These are phyloP conservation scores for Rambutsinella grinnellia DNA, from an alignment of 2,888 invertebrate genomes.

Conservation along the genomic window DNA sequence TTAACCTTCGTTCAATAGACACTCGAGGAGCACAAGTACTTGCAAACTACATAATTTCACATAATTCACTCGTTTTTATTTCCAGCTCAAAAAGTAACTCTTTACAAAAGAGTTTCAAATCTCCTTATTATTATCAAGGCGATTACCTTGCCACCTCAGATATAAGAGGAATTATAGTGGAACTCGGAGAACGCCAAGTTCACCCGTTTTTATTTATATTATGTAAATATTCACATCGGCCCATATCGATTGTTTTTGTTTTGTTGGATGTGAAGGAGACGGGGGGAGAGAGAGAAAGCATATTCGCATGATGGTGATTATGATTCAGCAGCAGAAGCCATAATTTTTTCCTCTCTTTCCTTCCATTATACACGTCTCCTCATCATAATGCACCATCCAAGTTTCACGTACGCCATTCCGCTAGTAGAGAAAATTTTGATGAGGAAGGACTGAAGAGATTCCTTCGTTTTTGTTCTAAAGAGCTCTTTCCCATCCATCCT, in stretches of 20 bases:
- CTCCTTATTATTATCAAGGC: too few species aligned
- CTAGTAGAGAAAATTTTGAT: not conserved
- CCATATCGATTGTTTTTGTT: not conserved
- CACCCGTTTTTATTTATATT: not conserved
- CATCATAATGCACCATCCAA: not conserved
- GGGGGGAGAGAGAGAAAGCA: not conserved
- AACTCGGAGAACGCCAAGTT: too few species aligned
- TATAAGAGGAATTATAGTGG: too few species aligned
- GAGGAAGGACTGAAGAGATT: not conserved
- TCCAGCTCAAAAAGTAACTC: too few species aligned
- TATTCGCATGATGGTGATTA: not conserved
- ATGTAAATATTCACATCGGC: not conserved
- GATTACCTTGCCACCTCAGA: too few species aligned
- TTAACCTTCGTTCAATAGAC: too few species aligned
- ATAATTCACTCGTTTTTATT: too few species aligned
- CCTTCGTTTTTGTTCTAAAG: slow-evolving; percentile 6
- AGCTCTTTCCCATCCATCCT: not conserved
- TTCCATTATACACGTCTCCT: too few species aligned
- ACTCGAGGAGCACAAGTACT: too few species aligned
- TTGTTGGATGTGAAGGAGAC: not conserved
- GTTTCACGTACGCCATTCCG: not conserved
- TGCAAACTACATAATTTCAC: too few species aligned
- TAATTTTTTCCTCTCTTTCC: not conserved
- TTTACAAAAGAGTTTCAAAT: too few species aligned
- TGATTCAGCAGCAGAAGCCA: not conserved